Percentiles rank a stretch among this genome's conserved stretches.
These are phyloP conservation scores for Lasiurus cinereus DNA, from an alignment of 2,113 vertebrate species.

Conservation along the genomic window DNA sequence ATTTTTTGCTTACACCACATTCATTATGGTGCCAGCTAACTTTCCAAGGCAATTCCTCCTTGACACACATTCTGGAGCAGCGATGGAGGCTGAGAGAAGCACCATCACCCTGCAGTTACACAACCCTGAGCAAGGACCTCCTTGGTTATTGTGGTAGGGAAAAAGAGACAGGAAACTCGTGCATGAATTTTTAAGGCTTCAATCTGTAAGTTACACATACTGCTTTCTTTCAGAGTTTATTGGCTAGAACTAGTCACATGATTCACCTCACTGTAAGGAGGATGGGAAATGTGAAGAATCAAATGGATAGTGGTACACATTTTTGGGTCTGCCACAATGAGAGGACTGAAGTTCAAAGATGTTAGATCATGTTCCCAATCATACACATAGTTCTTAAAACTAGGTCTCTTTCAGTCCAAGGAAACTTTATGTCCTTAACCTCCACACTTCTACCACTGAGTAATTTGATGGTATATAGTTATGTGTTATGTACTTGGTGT, in stretches of 20 bases:
- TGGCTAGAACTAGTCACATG: neutral
- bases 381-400: neutral
- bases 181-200: neutral
- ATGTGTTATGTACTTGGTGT: neutral
- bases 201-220: neutral
- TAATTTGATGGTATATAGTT: neutral
- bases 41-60: neutral
- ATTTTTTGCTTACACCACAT: neutral
- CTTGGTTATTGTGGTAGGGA: neutral
- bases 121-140: neutral
- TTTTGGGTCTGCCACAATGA: neutral
- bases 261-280: neutral
- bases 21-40: neutral
- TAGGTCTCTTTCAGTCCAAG: neutral
- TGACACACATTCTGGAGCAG: neutral
- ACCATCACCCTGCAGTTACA: fast-evolving
- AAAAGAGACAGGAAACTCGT: neutral
- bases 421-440: neutral
- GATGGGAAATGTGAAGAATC: neutral
- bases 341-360: neutral
- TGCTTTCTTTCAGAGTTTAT: neutral
- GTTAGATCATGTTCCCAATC: neutral
- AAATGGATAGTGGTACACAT: neutral
- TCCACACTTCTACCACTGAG: too few relatives aligned
- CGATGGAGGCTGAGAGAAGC: neutral